Evolutionary conservation across 2,113 vertebrate species (phyloP).

Genomic region (Osmerus eperlanus): DNA sequence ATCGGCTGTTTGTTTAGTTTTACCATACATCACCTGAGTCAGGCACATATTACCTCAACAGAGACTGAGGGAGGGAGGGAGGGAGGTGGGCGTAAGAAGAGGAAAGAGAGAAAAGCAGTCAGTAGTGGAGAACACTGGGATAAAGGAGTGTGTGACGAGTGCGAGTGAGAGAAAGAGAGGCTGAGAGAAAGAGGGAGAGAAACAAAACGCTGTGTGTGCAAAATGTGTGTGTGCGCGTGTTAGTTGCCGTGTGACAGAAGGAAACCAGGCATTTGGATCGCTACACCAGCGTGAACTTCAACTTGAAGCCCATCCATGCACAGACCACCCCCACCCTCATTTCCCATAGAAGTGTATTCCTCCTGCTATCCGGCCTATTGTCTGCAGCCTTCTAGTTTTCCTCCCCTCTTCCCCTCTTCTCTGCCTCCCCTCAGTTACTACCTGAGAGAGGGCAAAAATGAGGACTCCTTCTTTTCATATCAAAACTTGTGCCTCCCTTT

Average conservation of each 20-base stretch:
- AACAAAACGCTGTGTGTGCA: slow-evolving; percentile 5
- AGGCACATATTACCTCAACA: slow-evolving; percentile 57
- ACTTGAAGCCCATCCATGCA: slow-evolving; percentile 52
- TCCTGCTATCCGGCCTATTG: slow-evolving; percentile 45
- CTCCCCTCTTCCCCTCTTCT: neutral
- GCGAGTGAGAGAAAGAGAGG: neutral
- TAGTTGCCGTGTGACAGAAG: neutral
- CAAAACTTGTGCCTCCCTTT: neutral
- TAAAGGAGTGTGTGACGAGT: neutral
- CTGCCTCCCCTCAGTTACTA: slow-evolving; percentile 42
- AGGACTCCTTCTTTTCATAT: neutral
- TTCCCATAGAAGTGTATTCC: slow-evolving; percentile 44
- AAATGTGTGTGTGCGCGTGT: slow-evolving; percentile 8
- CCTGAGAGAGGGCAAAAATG: slow-evolving; percentile 15
- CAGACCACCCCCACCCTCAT: slow-evolving; percentile 44
- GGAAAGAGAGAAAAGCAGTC: slow-evolving; percentile 27
- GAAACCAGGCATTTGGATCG: slow-evolving; percentile 23
- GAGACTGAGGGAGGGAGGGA: slow-evolving; percentile 5
- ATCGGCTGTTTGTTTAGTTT: slow-evolving; percentile 73
- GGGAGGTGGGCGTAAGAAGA: slow-evolving; percentile 12
- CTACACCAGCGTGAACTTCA: slow-evolving; percentile 44
- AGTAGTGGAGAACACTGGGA: neutral
- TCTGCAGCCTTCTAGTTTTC: slow-evolving; percentile 21
- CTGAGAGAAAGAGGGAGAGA: neutral
- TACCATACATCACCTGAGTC: slow-evolving; percentile 67